Percentiles rank a stretch among this genome's conserved stretches.
These are phyloP conservation scores for Pyrgus malvae DNA, from an alignment of 2,888 invertebrate genomes.

Conservation along the genomic window DNA sequence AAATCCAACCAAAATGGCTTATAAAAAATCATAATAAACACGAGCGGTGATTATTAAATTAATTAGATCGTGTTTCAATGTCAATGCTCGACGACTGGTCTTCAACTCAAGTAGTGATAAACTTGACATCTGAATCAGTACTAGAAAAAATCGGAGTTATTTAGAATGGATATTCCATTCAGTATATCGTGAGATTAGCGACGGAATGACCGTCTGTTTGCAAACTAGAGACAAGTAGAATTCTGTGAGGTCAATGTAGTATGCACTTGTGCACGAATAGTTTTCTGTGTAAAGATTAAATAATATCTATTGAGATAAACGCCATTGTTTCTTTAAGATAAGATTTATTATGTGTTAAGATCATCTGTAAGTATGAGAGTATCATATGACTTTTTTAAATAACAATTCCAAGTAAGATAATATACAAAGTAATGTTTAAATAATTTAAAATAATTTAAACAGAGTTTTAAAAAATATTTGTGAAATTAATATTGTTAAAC, in stretches of 20 bases:
- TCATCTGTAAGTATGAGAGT: background rate
- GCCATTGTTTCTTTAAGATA: background rate
- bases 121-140: constrained; percentile 17
- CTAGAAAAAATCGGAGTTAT: constrained; percentile 1
- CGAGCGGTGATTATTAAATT: background rate
- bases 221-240: background rate
- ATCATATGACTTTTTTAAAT: too few relatives aligned
- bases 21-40: background rate
- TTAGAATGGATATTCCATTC: constrained; percentile 15
- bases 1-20: too few relatives aligned
- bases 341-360: background rate
- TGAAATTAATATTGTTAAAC: too few relatives aligned
- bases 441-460: too few relatives aligned
- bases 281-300: background rate
- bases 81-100: background rate
- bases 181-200: constrained; percentile 11
- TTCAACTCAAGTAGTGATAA: constrained; percentile 23
- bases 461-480: too few relatives aligned
- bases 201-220: constrained; percentile 31
- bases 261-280: background rate
- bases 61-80: constrained; percentile 9
- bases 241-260: background rate
- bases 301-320: background rate
- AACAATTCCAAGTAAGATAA: too few relatives aligned
- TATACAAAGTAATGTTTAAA: too few relatives aligned